These are phyloP conservation scores for Axis porcinus DNA, from an alignment of 2,113 vertebrate species.

Conservation along the genomic window DNA sequence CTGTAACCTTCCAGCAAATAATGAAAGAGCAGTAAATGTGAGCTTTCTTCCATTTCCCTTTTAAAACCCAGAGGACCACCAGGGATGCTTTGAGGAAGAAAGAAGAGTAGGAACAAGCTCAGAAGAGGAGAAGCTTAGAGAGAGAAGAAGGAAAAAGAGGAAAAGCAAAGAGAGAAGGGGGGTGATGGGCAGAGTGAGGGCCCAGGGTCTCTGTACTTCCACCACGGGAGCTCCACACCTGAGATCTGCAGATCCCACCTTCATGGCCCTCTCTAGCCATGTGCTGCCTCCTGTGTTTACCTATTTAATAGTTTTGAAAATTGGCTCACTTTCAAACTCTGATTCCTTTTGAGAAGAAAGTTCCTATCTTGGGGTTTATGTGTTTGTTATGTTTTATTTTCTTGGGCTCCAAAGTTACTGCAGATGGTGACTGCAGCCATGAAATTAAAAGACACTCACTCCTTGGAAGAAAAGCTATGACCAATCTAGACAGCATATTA, in stretches of 20 bases:
- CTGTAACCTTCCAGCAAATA: neutral
- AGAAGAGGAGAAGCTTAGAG: neutral
- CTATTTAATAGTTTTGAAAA: neutral
- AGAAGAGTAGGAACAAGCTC: neutral
- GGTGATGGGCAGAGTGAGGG: fast-evolving
- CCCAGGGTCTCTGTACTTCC: neutral
- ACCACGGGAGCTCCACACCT: fast-evolving
- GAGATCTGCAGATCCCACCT: neutral
- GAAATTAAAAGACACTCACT: neutral
- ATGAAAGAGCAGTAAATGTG: neutral
- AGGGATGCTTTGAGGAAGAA: neutral
- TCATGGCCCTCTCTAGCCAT: neutral
- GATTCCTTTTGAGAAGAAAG: neutral
- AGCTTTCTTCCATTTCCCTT: neutral
- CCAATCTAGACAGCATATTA: neutral
- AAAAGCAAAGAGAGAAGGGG: neutral
- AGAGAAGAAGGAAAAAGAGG: no score
- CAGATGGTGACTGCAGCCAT: neutral
- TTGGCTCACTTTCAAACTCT: neutral
- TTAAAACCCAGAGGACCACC: neutral
- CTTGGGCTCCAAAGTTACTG: neutral
- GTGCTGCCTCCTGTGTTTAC: neutral
- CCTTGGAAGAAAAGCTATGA: neutral
- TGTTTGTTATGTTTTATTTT: neutral
- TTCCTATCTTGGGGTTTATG: neutral